phyloP scores from a whole-genome alignment of 2,888 invertebrate genomes.

The Drosophila prostipennis region DNA sequence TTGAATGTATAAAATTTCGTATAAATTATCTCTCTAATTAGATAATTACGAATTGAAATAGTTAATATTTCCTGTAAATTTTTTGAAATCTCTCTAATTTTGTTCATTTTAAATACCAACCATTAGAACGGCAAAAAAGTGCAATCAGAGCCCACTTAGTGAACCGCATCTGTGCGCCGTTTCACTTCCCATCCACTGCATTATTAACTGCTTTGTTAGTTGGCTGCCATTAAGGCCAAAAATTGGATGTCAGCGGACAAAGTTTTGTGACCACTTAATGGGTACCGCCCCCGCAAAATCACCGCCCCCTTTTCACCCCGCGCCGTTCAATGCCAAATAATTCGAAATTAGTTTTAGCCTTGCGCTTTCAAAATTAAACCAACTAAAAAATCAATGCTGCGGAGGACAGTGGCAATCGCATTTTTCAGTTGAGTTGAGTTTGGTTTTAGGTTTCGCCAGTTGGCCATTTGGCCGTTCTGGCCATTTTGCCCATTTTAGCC shows the following conservation, averaged over 20 bases:
- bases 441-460: constrained; percentile 12
- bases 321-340: constrained; percentile 67
- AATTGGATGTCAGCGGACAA: constrained; percentile 37
- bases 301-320: constrained; percentile 32
- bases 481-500: background rate
- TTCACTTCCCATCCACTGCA: constrained; percentile 34
- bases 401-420: constrained; percentile 41
- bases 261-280: constrained; percentile 33
- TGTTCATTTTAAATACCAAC: background rate
- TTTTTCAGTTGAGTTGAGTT: constrained; percentile 42
- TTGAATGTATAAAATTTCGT: too few relatives aligned
- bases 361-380: constrained; percentile 57
- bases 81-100: background rate
- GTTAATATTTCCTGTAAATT: too few relatives aligned
- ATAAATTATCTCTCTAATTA: too few relatives aligned
- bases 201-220: constrained; percentile 45
- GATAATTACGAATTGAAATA: too few relatives aligned
- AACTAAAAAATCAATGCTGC: constrained; percentile 54
- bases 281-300: constrained; percentile 3
- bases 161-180: constrained; percentile 28
- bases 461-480: constrained; percentile 1
- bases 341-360: constrained; percentile 76
- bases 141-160: constrained; percentile 27
- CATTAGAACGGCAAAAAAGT: background rate
- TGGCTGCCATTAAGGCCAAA: constrained; percentile 36